phyloP scores from a whole-genome alignment of 2,797 vertebrate species.

The Cryptoprocta ferox region DNA sequence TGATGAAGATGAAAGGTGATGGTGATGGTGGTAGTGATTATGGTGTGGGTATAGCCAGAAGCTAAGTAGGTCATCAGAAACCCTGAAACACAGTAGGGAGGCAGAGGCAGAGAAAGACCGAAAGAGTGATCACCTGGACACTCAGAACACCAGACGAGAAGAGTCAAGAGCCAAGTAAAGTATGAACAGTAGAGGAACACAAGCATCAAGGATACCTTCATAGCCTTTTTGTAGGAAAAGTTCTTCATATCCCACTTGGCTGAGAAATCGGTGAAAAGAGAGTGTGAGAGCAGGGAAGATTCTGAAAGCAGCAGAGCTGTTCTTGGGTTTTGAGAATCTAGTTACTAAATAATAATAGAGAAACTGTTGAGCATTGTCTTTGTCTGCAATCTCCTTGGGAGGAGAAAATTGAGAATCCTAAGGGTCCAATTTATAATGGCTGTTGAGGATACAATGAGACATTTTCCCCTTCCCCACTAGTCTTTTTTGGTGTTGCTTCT shows the following conservation, averaged over 20 bases:
- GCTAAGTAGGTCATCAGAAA: constrained; percentile 34
- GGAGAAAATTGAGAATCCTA: constrained; percentile 44
- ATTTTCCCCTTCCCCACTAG: not conserved
- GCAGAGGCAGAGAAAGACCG: not conserved
- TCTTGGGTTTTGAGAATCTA: constrained; percentile 12
- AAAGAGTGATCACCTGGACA: constrained; percentile 27
- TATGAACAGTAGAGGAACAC: not conserved
- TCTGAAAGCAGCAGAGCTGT: constrained; percentile 37
- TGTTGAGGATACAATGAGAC: not conserved
- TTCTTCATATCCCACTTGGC: constrained; percentile 4
- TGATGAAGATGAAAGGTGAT: constrained; percentile 28
- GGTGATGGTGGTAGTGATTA: not conserved
- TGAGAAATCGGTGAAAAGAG: not conserved
- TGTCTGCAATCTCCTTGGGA: constrained; percentile 14
- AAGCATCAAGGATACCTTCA: not conserved
- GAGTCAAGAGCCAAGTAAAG: constrained; percentile 14
- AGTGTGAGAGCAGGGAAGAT: constrained; percentile 13
- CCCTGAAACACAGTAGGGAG: not conserved
- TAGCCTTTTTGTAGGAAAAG: constrained; percentile 35
- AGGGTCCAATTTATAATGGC: not conserved
- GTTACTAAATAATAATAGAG: constrained; percentile 44
- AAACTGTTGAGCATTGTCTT: constrained; percentile 3
- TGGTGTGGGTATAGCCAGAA: constrained; percentile 18
- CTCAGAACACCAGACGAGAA: constrained; percentile 26
- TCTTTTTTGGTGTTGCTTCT: constrained; percentile 2